These are phyloP conservation scores for Trypoxylus dichotomus DNA, from an alignment of 1,140 invertebrate genomes.

Conservation along the genomic window DNA sequence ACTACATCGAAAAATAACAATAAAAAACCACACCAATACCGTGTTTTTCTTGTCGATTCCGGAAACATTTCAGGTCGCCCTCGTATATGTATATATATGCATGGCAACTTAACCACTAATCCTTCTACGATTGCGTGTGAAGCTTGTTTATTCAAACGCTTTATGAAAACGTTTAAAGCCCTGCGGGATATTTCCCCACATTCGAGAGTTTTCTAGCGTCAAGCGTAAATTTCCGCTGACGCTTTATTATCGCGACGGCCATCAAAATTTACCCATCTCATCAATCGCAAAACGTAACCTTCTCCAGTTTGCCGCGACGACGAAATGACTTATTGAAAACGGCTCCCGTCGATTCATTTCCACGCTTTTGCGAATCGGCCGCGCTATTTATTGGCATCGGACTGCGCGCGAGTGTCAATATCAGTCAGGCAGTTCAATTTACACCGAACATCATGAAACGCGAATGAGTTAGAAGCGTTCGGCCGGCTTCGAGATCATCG, in stretches of 20 bases:
- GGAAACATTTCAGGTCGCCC: no score
- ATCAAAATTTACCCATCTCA: not conserved
- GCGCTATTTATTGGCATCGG: not conserved
- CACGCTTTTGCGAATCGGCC: not conserved
- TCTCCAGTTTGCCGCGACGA: no score
- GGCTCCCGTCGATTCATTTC: not conserved
- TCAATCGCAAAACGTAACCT: not conserved
- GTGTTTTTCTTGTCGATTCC: no score
- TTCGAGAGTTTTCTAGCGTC: not conserved
- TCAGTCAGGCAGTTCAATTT: conserved; percentile 9
- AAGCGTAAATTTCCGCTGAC: conserved; percentile 1
- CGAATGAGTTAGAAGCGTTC: not conserved
- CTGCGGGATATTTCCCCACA: not conserved
- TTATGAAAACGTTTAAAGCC: not conserved
- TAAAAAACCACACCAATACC: no score
- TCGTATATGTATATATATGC: no score
- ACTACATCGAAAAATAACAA: no score
- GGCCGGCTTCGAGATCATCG: not conserved
- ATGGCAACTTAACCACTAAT: not conserved
- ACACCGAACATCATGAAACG: not conserved
- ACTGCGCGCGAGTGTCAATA: not conserved
- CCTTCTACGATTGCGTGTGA: not conserved
- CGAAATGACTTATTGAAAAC: conserved; percentile 5
- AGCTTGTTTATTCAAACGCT: not conserved
- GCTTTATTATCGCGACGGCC: not conserved